phyloP scores from a whole-genome alignment of 2,113 vertebrate species.

The Zapus hudsonius region DNA sequence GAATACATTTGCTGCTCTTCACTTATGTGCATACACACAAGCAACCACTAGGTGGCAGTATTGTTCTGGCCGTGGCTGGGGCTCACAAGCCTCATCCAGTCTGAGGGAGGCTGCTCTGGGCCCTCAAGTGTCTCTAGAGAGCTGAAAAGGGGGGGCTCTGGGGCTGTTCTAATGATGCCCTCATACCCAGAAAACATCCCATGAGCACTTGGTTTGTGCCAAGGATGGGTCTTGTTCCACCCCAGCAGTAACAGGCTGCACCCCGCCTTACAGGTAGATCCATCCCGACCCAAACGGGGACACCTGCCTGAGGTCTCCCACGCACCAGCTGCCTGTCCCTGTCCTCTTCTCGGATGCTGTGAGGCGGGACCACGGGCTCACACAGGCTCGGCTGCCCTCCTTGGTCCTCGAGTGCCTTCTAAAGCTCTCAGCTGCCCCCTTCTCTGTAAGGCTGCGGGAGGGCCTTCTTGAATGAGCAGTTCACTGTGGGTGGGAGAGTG shows the following conservation, averaged over 20 bases:
- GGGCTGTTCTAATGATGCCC: not conserved
- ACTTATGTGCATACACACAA: not conserved
- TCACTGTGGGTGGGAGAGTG: not conserved
- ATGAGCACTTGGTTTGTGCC: not conserved
- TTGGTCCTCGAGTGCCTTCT: not conserved
- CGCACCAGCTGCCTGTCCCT: not conserved
- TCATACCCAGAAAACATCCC: not conserved
- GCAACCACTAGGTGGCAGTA: constrained; percentile 68
- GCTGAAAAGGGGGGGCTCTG: not conserved
- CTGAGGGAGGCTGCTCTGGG: no score
- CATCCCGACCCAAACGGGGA: not conserved
- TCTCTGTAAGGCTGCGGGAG: not conserved
- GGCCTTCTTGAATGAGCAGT: not conserved
- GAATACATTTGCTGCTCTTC: no score
- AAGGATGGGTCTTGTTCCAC: not conserved
- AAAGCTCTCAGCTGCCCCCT: not conserved
- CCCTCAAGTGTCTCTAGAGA: not conserved
- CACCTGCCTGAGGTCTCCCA: not conserved
- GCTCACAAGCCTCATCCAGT: not conserved
- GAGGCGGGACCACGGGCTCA: not conserved
- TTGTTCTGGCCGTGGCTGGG: not conserved
- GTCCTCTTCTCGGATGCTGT: no score
- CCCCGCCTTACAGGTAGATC: not conserved
- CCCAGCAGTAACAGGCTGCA: no score
- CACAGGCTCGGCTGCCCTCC: not conserved